Conservation (phyloP, 2,113 vertebrate species). For the Haemorhous mexicanus region DNA sequence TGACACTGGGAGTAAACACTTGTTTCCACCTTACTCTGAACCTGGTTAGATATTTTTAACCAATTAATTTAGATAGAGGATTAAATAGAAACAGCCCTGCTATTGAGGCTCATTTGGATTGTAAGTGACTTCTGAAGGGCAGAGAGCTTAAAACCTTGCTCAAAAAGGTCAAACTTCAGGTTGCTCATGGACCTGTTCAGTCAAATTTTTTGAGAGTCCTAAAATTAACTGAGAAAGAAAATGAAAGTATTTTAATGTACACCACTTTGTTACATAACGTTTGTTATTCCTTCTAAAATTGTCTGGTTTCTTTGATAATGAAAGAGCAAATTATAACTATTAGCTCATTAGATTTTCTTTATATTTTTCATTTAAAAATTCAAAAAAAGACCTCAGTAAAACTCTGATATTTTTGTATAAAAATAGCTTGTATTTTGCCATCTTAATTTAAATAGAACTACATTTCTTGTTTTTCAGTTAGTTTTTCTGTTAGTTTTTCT, state of each 20-base stretch:
- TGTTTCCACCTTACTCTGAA: neutral
- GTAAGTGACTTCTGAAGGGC: neutral
- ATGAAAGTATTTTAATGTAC: neutral
- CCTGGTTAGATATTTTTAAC: neutral
- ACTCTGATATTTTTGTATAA: neutral
- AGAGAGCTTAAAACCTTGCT: neutral
- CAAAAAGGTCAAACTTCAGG: neutral
- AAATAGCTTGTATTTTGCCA: neutral
- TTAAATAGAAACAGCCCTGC: neutral
- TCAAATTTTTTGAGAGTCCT: neutral
- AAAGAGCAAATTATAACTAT: neutral
- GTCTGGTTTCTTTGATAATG: neutral
- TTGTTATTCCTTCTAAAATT: neutral
- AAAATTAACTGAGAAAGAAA: neutral
- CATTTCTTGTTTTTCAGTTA: neutral
- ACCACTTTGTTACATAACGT: neutral
- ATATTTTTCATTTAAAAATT: neutral
- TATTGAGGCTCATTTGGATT: neutral
- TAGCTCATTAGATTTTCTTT: neutral
- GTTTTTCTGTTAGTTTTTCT: neutral
- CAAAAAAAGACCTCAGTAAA: neutral
- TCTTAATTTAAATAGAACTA: neutral
- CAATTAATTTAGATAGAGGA: neutral
- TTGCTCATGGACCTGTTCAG: neutral
- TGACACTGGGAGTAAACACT: neutral